A percentile compares a stretch with the other conserved stretches of the same genome.
phyloP scores from a whole-genome alignment of 2,797 vertebrate genomes.

The Philypnodon macrostomus region DNA sequence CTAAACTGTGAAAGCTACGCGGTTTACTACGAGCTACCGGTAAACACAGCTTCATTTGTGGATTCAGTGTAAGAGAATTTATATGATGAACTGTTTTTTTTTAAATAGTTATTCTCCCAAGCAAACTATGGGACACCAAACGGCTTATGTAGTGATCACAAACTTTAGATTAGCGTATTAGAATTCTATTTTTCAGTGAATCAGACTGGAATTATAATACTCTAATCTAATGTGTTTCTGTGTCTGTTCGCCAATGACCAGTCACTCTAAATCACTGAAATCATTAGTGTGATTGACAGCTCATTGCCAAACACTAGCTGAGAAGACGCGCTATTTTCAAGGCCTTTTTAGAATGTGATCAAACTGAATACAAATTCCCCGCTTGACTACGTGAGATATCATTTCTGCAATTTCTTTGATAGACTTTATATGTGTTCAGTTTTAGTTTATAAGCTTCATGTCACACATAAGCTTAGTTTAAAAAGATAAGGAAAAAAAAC shows the following conservation, averaged over 20 bases:
- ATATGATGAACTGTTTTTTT: not conserved
- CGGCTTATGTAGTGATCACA: slow-evolving; percentile 1
- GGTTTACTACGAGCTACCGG: slow-evolving; percentile 4
- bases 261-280: slow-evolving; percentile 3
- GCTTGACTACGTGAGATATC: not conserved
- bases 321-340: slow-evolving; percentile 6
- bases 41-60: not conserved
- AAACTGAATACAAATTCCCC: not conserved
- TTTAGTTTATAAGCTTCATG: too few relatives aligned
- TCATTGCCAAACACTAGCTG: slow-evolving; percentile 1
- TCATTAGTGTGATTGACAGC: slow-evolving; percentile 8
- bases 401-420: not conserved
- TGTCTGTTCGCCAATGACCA: not conserved
- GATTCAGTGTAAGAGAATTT: not conserved
- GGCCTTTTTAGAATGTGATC: not conserved
- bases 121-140: slow-evolving; percentile 1
- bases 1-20: slow-evolving; percentile 5
- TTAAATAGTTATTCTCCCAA: not conserved
- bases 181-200: slow-evolving; percentile 1
- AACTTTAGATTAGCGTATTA: not conserved
- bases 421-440: too few relatives aligned
- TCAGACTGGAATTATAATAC: too few relatives aligned
- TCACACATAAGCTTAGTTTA: too few relatives aligned
- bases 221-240: slow-evolving; percentile 3
- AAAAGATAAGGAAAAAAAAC: too few relatives aligned